A percentile compares a stretch with the other conserved stretches of the same genome.
Evolutionary conservation across 1,140 invertebrate species (phyloP).

Genomic region (Scaptomyza montana): DNA sequence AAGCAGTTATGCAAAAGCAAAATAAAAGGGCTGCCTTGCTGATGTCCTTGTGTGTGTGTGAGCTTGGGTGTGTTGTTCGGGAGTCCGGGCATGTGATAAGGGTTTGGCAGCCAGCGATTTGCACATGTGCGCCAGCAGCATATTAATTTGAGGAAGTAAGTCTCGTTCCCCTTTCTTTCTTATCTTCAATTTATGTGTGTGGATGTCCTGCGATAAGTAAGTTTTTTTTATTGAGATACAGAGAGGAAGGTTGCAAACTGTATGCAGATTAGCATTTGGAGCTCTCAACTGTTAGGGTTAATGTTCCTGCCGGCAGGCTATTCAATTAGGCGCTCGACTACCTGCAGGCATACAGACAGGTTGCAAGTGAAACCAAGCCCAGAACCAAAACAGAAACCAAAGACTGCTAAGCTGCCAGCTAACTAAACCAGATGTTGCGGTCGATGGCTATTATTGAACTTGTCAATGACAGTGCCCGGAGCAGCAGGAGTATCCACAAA

Average conservation of each 20-base stretch:
- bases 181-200: slow-evolving; percentile 9
- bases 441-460: slow-evolving; percentile 78
- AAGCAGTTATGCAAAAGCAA: slow-evolving; percentile 47
- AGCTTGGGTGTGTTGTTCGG: background rate
- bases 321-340: slow-evolving; percentile 66
- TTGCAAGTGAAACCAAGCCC: slow-evolving; percentile 41
- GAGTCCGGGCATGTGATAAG: slow-evolving; percentile 53
- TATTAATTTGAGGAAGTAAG: slow-evolving; percentile 51
- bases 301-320: slow-evolving; percentile 35
- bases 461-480: slow-evolving; percentile 63
- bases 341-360: slow-evolving; percentile 25
- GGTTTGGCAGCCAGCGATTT: slow-evolving; percentile 57
- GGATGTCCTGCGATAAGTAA: slow-evolving; percentile 37
- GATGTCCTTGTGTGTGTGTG: slow-evolving; percentile 5
- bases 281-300: slow-evolving; percentile 30
- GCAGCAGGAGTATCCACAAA: background rate
- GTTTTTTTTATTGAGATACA: slow-evolving; percentile 10
- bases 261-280: slow-evolving; percentile 27
- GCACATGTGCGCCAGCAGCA: slow-evolving; percentile 54
- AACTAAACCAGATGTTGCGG: slow-evolving; percentile 76
- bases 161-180: background rate
- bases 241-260: background rate
- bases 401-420: slow-evolving; percentile 13
- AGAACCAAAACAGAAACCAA: background rate
- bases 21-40: slow-evolving; percentile 8